These are phyloP conservation scores for Eidolon dupreanum DNA, from an alignment of 2,797 vertebrate genomes.

Conservation along the genomic window DNA sequence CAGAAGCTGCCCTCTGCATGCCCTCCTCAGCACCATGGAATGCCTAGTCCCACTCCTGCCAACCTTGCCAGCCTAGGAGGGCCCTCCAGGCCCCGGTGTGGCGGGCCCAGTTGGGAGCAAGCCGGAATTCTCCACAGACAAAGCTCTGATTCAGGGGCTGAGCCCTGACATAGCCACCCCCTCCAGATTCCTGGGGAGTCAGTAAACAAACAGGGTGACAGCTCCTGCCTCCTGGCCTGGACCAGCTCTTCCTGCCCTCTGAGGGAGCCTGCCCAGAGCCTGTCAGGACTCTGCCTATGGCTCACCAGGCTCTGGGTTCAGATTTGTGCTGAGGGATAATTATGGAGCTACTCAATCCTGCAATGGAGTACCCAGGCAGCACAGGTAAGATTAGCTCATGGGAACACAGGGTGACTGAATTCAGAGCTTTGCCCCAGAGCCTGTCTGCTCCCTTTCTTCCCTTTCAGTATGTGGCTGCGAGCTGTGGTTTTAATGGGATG, in stretches of 20 bases:
- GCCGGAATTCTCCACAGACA: slow-evolving; percentile 84
- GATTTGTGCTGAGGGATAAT: neutral
- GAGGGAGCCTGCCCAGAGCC: slow-evolving; percentile 26
- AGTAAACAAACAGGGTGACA: slow-evolving; percentile 74
- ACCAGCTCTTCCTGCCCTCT: slow-evolving; percentile 20
- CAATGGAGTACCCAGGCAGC: neutral
- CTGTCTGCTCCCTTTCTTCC: neutral
- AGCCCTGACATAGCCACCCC: slow-evolving; percentile 79
- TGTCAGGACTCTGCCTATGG: slow-evolving; percentile 48
- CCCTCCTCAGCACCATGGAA: slow-evolving; percentile 60
- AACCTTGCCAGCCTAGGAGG: slow-evolving; percentile 27
- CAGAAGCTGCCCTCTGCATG: neutral
- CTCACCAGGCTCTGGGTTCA: slow-evolving; percentile 11
- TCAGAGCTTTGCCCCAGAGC: neutral
- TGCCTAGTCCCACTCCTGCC: slow-evolving; percentile 59
- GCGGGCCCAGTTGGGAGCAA: slow-evolving; percentile 47
- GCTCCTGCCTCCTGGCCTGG: slow-evolving; percentile 45
- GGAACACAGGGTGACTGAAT: neutral
- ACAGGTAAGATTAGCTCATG: slow-evolving; percentile 72
- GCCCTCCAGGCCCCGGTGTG: slow-evolving; percentile 48
- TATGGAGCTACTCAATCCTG: neutral
- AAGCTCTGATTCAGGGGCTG: slow-evolving; percentile 85
- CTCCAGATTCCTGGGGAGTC: slow-evolving; percentile 87
- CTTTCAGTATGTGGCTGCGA: neutral
- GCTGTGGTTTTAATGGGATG: neutral